Evolutionary conservation across 2,797 vertebrate species (phyloP).

Genomic region (Helicolenus hilgendorfi): DNA sequence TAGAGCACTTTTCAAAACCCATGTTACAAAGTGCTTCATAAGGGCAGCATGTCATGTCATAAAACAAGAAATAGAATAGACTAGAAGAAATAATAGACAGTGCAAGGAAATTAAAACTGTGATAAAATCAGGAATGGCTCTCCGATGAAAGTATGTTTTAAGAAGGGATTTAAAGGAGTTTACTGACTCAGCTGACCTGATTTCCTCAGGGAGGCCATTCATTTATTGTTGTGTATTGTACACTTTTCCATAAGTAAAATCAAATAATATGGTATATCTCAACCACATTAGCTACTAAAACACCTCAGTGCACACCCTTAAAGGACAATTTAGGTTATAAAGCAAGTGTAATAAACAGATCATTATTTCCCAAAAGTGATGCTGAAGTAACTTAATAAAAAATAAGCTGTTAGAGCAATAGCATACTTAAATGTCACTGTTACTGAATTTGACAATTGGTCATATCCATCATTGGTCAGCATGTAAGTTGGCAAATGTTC

Average conservation of each 20-base stretch:
- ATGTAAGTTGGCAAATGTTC: not conserved
- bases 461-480: not conserved
- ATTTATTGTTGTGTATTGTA: no score
- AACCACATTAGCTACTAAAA: not conserved
- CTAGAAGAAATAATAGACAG: no score
- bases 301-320: not conserved
- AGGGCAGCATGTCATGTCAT: no score
- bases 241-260: not conserved
- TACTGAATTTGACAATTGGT: not conserved
- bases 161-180: no score
- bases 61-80: no score
- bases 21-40: no score
- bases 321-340: not conserved
- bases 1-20: no score
- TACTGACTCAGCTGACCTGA: no score
- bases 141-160: no score
- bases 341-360: not conserved
- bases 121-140: no score
- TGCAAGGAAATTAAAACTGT: no score
- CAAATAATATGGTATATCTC: not conserved
- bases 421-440: not conserved
- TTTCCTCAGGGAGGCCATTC: no score
- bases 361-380: not conserved
- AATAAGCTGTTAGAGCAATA: not conserved
- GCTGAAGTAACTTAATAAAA: not conserved